Evolutionary conservation across 1,140 invertebrate genomes (phyloP), one percentile per base, ranked within the genome.

Genomic region (Alviniconcha marisindica): DNA sequence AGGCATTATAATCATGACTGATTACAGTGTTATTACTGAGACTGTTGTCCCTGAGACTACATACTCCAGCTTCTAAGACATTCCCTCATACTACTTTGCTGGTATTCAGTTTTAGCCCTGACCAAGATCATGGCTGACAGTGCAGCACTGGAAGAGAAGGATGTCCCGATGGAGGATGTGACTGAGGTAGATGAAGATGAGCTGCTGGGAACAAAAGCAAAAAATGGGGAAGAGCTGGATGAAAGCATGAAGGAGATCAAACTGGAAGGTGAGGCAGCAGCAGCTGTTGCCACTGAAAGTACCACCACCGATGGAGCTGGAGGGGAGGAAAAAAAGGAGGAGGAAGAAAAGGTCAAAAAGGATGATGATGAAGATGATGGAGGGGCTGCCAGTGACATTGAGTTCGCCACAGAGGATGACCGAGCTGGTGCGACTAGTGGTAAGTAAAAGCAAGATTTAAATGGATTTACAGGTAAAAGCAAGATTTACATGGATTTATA

Each of bases 371-470:
- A 44, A 31, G 78, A 80, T 31, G 78, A 80, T 80, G 78, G 40
- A 2, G 78, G 56, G 14, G 54, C 78, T 28, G 54, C 56, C 24
- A 80, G 78, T 80, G 78, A 80, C 33, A 31, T 60, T 42, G 78
- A 80, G 40, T 80, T 80, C 56, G 40, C 33, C n/a, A 60, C 38
- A 4, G 78, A 80, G 42, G 78, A 80, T 69, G 78, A 80, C 40
- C 78, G 78, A 15, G 2, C 10, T 76, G 14, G 31, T 33, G 31
- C 44, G 7, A 7, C 42, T 76, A 42, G 73, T 76, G 28, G n/a
- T n/a, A n/a, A n/a, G n/a, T n/a, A n/a, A n/a, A n/a, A n/a, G n/a
- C n/a, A n/a, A n/a, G n/a, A n/a, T n/a, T n/a, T n/a, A n/a, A n/a
- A n/a, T n/a, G n/a, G n/a, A n/a, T n/a, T n/a, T n/a, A n/a, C n/a